Conservation (phyloP, 1,140 invertebrate genomes). For the Dendrolimus punctatus region DNA sequence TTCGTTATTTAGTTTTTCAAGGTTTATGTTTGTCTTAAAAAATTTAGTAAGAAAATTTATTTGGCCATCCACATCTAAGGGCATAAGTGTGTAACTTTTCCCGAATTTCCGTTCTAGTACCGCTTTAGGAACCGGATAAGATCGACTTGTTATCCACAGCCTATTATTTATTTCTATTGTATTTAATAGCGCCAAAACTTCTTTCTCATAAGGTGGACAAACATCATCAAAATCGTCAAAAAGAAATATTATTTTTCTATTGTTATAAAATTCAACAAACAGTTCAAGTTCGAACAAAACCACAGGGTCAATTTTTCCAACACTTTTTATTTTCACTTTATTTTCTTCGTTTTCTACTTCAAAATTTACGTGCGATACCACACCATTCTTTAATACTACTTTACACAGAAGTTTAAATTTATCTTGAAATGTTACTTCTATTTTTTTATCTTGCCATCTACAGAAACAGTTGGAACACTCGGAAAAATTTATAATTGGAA, state of each 20-base stretch:
- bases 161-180: conserved; percentile 3
- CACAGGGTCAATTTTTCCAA: not conserved
- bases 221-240: conserved; percentile 17
- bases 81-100: conserved; percentile 6
- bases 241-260: conserved; percentile 13
- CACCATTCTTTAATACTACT: conserved; percentile 7
- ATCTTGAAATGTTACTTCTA: not conserved
- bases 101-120: conserved; percentile 9
- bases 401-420: conserved; percentile 10
- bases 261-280: conserved; percentile 16
- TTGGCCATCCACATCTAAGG: conserved; percentile 5
- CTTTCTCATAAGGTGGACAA: conserved; percentile 10
- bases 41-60: conserved; percentile 12
- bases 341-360: conserved; percentile 1
- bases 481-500: conserved; percentile 9
- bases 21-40: conserved; percentile 14
- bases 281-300: conserved; percentile 13
- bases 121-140: conserved; percentile 1
- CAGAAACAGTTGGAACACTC: conserved; percentile 5
- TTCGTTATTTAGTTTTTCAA: conserved; percentile 17
- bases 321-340: not conserved
- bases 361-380: not conserved
- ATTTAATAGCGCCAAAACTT: conserved; percentile 10
- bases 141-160: conserved; percentile 13
- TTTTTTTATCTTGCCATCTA: conserved; percentile 5